Base-by-base conservation (phyloP, 2,797 vertebrate genomes). In the Falco cherrug region DNA sequence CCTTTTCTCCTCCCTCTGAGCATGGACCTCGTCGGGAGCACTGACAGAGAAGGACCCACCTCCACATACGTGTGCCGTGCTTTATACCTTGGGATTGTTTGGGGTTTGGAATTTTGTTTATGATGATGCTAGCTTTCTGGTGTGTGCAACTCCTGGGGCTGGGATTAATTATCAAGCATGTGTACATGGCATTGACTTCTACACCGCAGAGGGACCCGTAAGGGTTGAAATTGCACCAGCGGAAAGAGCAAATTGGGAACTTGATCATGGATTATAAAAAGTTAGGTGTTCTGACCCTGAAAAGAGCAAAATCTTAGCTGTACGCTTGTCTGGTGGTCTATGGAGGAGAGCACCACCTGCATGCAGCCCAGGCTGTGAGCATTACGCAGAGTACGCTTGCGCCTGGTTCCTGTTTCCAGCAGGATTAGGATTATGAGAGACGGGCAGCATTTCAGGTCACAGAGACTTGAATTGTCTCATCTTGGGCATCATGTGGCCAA, bases 101-200 rank as follows among this genome's bases (percentile, higher is more conserved):
- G 45, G 45, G 18, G 17, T 19, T 47, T 43, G 14, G 43, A 18
- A 7, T 18, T 47, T 47, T 47, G 18, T 45, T 50, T 37, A 15
- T 41, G n/a, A 11, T 12, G 51, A 57, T 7, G 2, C 43, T 2
- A 0, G 11, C 63, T 64, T 51, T 28, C 31, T 22, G 69, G 9
- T 24, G 48, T 3, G 16, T 7, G 48, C 45, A 15, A 24, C 76
- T 67, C 61, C 3, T 6, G 35, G 26, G 21, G 37, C 6, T 9
- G 33, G 57, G 33, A 47, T n/a, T 31, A 22, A n/a, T 56, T 16
- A 13, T 2, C 37, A 12, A 37, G 47, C 0, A 0, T 3, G 35
- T 0, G 17, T 2, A 0, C 31, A 0, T 0, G 1, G 48, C 5
- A 2, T 0, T 1, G 4, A 22, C 13, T 65, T 31, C 48, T 9